Conservation (phyloP, 1,140 invertebrate species). For the Drosophila pectinifera region DNA sequence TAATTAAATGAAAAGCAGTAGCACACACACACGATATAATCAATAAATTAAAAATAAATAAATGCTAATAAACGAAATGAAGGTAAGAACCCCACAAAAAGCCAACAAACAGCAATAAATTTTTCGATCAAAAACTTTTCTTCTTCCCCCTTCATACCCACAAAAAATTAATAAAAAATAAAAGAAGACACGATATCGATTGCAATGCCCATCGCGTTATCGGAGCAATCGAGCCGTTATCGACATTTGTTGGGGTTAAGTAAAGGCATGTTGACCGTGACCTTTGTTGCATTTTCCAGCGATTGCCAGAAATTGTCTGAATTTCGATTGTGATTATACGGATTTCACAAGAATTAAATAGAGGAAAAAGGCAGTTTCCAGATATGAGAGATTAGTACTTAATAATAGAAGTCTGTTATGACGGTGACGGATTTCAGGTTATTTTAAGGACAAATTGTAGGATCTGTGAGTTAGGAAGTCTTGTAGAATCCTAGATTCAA, state of each 20-base stretch:
- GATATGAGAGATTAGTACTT: too few relatives aligned
- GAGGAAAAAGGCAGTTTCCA: too few relatives aligned
- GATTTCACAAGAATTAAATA: background rate
- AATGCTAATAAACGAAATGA: constrained; percentile 64
- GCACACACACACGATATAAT: constrained; percentile 47
- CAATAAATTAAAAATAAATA: constrained; percentile 52
- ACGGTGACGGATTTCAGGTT: too few relatives aligned
- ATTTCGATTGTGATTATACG: background rate
- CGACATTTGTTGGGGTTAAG: constrained; percentile 28
- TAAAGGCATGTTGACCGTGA: constrained; percentile 2
- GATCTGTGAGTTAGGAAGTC: too few relatives aligned
- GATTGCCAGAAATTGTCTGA: background rate
- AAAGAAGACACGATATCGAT: constrained; percentile 13
- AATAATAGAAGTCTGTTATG: too few relatives aligned
- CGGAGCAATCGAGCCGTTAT: constrained; percentile 25
- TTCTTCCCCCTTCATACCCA: constrained; percentile 20
- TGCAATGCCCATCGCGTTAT: constrained; percentile 21
- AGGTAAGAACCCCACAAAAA: constrained; percentile 76
- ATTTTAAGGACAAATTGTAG: too few relatives aligned
- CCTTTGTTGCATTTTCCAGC: background rate
- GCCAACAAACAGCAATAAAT: constrained; percentile 55
- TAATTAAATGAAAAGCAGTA: constrained; percentile 31
- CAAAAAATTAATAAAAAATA: constrained; percentile 15
- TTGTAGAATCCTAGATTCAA: too few relatives aligned
- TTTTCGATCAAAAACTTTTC: constrained; percentile 56